A percentile compares a stretch with the other conserved stretches of the same genome.
phyloP scores from a whole-genome alignment of 2,888 invertebrate species.

The Diarsia rubi region DNA sequence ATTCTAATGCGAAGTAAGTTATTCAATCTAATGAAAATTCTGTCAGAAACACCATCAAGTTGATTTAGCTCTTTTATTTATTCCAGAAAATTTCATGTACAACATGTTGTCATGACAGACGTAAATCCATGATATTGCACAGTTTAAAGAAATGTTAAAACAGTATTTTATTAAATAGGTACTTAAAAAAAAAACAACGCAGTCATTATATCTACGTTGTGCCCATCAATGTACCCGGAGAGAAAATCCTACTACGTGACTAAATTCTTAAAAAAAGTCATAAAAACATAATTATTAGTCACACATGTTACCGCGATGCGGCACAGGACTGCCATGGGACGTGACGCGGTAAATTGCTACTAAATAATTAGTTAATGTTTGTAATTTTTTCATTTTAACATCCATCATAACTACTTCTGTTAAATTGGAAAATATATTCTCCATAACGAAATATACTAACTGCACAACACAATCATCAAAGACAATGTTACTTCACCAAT shows the following conservation, averaged over 20 bases:
- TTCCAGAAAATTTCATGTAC: neutral
- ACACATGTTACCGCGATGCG: neutral
- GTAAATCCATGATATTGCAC: neutral
- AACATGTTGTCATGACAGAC: neutral
- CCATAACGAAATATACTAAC: no score
- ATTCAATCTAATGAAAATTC: neutral
- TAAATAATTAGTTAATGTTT: no score
- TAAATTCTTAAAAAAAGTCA: constrained; percentile 13
- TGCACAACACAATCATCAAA: neutral
- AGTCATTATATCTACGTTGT: neutral
- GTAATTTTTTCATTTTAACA: neutral
- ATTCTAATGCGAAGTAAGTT: neutral
- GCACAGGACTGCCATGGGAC: neutral
- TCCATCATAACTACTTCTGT: neutral
- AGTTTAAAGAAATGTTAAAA: no score
- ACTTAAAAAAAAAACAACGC: neutral
- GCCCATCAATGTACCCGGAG: no score
- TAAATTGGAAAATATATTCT: neutral
- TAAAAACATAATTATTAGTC: neutral
- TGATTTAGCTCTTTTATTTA: no score
- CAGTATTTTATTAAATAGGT: no score
- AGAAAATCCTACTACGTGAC: constrained; percentile 24
- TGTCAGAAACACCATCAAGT: neutral
- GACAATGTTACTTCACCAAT: neutral
- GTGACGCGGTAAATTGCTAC: neutral